Percentiles rank a stretch among this genome's conserved stretches.
Evolutionary conservation across 1,140 invertebrate species (phyloP).

Genomic region (Antheraea mylitta): DNA sequence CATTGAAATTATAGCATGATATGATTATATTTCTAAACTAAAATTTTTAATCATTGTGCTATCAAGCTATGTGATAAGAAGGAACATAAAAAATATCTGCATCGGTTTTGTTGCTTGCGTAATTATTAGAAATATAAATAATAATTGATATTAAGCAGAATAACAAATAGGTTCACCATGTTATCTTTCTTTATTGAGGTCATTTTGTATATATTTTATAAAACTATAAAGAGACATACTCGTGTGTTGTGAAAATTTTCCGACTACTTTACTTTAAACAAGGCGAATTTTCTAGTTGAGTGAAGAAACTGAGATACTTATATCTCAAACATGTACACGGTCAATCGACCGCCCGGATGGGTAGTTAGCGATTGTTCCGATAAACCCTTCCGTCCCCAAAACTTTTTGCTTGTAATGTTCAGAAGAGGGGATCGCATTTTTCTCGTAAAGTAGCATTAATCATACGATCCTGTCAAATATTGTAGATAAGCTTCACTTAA

Average conservation of each 20-base stretch:
- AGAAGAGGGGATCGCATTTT: background rate
- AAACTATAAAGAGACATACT: too few relatives aligned
- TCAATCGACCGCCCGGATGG: background rate
- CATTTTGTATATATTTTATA: too few relatives aligned
- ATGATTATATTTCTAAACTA: too few relatives aligned
- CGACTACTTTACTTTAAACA: background rate
- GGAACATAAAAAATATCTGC: too few relatives aligned
- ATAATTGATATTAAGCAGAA: too few relatives aligned
- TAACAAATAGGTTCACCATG: too few relatives aligned
- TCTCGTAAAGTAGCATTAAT: background rate
- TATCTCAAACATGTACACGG: background rate
- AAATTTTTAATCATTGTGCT: too few relatives aligned
- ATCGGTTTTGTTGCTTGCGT: too few relatives aligned
- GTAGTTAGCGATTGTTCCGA: background rate
- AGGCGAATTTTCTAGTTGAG: background rate
- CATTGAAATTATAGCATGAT: too few relatives aligned
- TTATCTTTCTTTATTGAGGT: too few relatives aligned
- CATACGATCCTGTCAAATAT: background rate
- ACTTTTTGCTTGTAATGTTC: constrained; percentile 1
- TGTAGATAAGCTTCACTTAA: background rate
- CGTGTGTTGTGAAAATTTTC: background rate
- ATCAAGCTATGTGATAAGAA: too few relatives aligned
- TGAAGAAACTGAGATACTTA: background rate
- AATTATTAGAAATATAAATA: too few relatives aligned
- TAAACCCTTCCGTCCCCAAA: background rate